Evolutionary conservation across 2,888 invertebrate species (phyloP).

Genomic region (Coelinius sp.): DNA sequence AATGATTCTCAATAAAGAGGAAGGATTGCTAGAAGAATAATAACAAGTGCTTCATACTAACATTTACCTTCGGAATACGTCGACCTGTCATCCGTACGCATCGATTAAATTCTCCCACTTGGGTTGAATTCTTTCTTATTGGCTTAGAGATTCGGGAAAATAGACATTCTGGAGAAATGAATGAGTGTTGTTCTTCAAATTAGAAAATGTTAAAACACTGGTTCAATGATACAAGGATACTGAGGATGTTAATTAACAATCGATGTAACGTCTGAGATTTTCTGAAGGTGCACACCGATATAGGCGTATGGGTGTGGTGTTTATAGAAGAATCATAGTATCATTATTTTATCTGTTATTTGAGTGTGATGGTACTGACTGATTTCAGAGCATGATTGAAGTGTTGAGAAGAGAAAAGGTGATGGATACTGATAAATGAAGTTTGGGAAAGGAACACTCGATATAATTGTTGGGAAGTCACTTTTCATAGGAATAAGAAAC

Average conservation of each 20-base stretch:
- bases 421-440: constrained; percentile 13
- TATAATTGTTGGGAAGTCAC: constrained; percentile 36
- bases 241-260: constrained; percentile 13
- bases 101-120: not conserved
- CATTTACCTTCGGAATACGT: not conserved
- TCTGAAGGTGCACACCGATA: constrained; percentile 28
- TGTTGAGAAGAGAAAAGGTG: not conserved
- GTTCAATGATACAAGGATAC: not conserved
- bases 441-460: constrained; percentile 16
- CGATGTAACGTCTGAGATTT: constrained; percentile 1
- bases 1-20: not conserved
- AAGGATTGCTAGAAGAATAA: not conserved
- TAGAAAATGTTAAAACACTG: not conserved
- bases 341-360: not conserved
- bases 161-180: not conserved
- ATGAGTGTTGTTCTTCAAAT: not conserved
- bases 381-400: constrained; percentile 6
- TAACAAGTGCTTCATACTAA: not conserved
- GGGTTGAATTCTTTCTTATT: not conserved
- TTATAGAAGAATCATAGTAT: not conserved
- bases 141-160: not conserved
- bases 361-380: not conserved
- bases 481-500: constrained; percentile 50
- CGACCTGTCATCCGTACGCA: not conserved
- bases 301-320: constrained; percentile 10